Conservation (phyloP, 2,113 vertebrate genomes). For the Serilophus lunatus region DNA sequence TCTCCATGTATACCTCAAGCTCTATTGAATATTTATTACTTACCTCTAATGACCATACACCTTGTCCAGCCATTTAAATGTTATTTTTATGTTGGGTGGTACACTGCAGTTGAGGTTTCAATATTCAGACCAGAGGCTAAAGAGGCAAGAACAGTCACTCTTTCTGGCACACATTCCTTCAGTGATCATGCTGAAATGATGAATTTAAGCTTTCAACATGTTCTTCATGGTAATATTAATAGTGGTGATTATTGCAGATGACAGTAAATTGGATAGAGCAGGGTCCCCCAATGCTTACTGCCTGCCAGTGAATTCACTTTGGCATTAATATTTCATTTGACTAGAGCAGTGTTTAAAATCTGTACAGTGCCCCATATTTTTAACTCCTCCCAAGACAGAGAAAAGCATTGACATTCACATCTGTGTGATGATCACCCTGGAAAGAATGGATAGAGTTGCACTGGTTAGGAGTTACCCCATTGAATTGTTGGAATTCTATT, state of each 20-base stretch:
- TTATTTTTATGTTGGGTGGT: neutral
- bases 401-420: neutral
- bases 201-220: neutral
- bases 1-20: accelerated
- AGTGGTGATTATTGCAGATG: neutral
- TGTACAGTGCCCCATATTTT: neutral
- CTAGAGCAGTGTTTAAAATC: neutral
- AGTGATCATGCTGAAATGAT: neutral
- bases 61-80: neutral
- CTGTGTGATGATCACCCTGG: accelerated
- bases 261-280: constrained; percentile 31
- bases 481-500: neutral
- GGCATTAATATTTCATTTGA: constrained; percentile 37
- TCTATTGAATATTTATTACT: neutral
- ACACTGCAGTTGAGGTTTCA: neutral
- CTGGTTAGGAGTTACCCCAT: neutral
- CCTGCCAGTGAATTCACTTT: neutral
- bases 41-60: neutral
- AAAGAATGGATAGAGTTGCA: neutral
- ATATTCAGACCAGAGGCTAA: neutral
- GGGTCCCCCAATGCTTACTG: neutral
- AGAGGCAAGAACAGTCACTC: neutral
- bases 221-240: constrained; percentile 30
- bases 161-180: neutral
- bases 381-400: neutral